A percentile compares a stretch with the other conserved stretches of the same genome.
These are phyloP conservation scores for Ictalurus punctatus DNA, from an alignment of 2,113 vertebrate species.

Conservation along the genomic window DNA sequence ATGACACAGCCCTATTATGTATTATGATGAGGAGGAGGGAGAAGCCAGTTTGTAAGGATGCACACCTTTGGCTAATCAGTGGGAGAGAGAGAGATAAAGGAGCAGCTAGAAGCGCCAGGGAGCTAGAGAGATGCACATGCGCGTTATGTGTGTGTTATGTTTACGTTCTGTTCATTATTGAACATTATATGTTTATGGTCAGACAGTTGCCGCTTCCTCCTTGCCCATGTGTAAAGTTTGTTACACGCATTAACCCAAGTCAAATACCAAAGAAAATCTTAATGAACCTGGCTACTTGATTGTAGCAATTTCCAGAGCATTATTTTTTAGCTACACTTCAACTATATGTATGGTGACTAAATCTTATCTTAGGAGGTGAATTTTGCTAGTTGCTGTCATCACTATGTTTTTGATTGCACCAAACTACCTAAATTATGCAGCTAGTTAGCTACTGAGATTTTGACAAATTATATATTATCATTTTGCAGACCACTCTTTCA, in stretches of 20 bases:
- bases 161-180: no score
- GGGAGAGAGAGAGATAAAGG: no score
- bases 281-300: not conserved
- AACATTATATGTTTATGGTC: no score
- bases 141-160: no score
- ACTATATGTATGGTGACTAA: not conserved
- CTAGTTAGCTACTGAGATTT: not conserved
- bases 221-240: no score
- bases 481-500: not conserved
- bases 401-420: not conserved
- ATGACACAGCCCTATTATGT: no score
- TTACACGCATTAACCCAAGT: not conserved
- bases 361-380: not conserved
- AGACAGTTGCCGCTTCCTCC: no score
- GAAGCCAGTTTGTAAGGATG: no score
- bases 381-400: not conserved
- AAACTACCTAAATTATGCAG: not conserved
- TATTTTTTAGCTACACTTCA: not conserved
- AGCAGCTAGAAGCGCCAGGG: no score
- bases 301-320: not conserved
- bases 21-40: no score
- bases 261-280: not conserved
- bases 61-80: no score
- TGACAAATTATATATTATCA: not conserved
- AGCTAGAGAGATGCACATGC: no score